These are phyloP conservation scores for Perca flavescens DNA, from an alignment of 2,113 vertebrate genomes.

Conservation along the genomic window DNA sequence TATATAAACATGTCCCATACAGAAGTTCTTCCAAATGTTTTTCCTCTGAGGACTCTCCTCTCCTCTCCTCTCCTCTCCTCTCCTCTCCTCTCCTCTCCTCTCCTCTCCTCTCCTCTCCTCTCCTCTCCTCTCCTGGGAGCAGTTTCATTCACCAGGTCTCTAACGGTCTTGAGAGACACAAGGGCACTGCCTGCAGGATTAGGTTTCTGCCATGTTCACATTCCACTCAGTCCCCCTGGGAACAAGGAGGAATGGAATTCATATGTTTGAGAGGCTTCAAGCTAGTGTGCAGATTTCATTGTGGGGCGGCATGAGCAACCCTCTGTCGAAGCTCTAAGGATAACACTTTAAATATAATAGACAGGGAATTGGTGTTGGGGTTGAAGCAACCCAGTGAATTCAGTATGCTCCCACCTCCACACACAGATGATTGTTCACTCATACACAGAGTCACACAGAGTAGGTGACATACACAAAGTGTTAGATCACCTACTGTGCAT, in stretches of 20 bases:
- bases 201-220: slow-evolving; percentile 81
- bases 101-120: slow-evolving; percentile 2
- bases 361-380: slow-evolving; percentile 35
- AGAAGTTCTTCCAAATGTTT: slow-evolving; percentile 58
- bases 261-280: slow-evolving; percentile 70
- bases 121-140: slow-evolving; percentile 62
- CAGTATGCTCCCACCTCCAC: slow-evolving; percentile 30
- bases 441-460: slow-evolving; percentile 39
- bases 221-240: slow-evolving; percentile 65
- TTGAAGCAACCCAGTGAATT: slow-evolving; percentile 45
- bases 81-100: slow-evolving; percentile 16
- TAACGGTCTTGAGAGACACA: slow-evolving; percentile 74
- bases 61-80: background rate
- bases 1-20: slow-evolving; percentile 58
- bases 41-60: slow-evolving; percentile 41
- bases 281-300: slow-evolving; percentile 68
- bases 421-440: slow-evolving; percentile 47
- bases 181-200: slow-evolving; percentile 76
- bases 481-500: slow-evolving; percentile 42
- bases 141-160: slow-evolving; percentile 75
- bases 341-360: slow-evolving; percentile 59
- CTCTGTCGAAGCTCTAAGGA: slow-evolving; percentile 43
- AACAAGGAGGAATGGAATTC: slow-evolving; percentile 74
- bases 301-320: slow-evolving; percentile 28
- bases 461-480: slow-evolving; percentile 56